phyloP scores from a whole-genome alignment of 2,888 invertebrate species.

The Vesta saturnalis region DNA sequence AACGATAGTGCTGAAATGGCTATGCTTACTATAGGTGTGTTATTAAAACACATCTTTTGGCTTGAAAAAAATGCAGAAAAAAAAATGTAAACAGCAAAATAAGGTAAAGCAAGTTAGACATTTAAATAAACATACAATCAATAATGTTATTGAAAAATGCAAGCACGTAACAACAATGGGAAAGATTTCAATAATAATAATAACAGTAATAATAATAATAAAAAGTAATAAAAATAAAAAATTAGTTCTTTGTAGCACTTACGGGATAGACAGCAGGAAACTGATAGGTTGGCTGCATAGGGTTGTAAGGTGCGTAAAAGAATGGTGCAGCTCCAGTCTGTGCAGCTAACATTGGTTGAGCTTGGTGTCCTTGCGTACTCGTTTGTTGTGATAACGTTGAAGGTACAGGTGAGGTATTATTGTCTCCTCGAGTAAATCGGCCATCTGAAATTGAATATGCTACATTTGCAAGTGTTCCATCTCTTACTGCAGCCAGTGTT shows the following conservation, averaged over 20 bases:
- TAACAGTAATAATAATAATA: not conserved
- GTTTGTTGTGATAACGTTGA: slow-evolving; percentile 78
- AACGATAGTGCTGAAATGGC: no score
- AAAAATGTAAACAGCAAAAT: no score
- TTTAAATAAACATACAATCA: slow-evolving; percentile 9
- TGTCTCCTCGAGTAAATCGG: slow-evolving; percentile 77
- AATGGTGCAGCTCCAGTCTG: slow-evolving; percentile 78
- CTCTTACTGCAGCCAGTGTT: slow-evolving; percentile 74
- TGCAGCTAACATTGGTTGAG: slow-evolving; percentile 69
- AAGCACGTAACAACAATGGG: slow-evolving; percentile 13
- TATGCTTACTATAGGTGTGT: no score
- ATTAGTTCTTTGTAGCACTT: no score
- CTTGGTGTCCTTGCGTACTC: slow-evolving; percentile 65
- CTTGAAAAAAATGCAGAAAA: no score
- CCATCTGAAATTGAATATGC: slow-evolving; percentile 78
- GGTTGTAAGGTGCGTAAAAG: slow-evolving; percentile 71
- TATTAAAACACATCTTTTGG: no score
- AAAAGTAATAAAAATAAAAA: slow-evolving; percentile 5
- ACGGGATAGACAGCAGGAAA: slow-evolving; percentile 78
- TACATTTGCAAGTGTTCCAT: slow-evolving; percentile 72
- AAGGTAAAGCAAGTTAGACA: not conserved
- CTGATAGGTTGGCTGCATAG: slow-evolving; percentile 76
- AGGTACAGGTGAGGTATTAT: slow-evolving; percentile 83
- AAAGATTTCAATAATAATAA: not conserved
- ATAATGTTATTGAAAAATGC: no score